Percentiles rank a stretch among this genome's conserved stretches.
Conservation (phyloP, 2,113 vertebrate genomes). For the Pygoscelis antarcticus region DNA sequence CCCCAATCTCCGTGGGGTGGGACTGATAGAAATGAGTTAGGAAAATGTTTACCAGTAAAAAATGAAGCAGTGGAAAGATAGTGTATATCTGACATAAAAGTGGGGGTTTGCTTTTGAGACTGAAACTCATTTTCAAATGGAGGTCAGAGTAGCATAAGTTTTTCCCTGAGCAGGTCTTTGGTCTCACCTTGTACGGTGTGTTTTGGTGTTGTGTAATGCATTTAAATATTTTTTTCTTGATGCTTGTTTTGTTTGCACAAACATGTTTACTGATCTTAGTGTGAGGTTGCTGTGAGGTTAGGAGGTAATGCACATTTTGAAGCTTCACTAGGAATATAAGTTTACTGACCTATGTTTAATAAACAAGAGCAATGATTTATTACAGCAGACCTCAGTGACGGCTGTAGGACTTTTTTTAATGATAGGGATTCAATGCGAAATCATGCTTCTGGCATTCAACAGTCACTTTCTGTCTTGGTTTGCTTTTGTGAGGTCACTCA, state of each 20-base stretch:
- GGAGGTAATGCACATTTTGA: background rate
- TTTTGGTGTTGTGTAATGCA: background rate
- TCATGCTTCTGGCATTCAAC: constrained; percentile 38
- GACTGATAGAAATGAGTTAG: background rate
- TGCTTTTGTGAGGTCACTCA: constrained; percentile 42
- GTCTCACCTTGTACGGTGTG: background rate
- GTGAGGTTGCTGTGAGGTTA: background rate
- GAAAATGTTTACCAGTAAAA: background rate
- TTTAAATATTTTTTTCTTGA: background rate
- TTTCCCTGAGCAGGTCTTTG: background rate
- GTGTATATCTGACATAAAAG: background rate
- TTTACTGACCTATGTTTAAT: constrained; percentile 53
- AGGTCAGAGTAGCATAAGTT: background rate
- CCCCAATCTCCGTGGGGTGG: background rate
- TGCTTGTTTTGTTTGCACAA: background rate
- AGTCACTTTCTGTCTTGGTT: background rate
- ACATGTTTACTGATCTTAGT: background rate
- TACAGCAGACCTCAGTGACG: background rate
- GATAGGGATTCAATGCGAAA: constrained; percentile 12
- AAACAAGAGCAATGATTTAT: constrained; percentile 63
- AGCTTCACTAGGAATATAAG: background rate
- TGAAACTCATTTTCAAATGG: background rate
- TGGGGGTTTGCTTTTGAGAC: background rate
- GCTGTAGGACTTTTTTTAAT: constrained; percentile 25
- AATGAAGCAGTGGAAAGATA: background rate